A percentile compares a stretch with the other conserved stretches of the same genome.
phyloP scores from a whole-genome alignment of 2,888 invertebrate species.

The Cheilosia vernalis region DNA sequence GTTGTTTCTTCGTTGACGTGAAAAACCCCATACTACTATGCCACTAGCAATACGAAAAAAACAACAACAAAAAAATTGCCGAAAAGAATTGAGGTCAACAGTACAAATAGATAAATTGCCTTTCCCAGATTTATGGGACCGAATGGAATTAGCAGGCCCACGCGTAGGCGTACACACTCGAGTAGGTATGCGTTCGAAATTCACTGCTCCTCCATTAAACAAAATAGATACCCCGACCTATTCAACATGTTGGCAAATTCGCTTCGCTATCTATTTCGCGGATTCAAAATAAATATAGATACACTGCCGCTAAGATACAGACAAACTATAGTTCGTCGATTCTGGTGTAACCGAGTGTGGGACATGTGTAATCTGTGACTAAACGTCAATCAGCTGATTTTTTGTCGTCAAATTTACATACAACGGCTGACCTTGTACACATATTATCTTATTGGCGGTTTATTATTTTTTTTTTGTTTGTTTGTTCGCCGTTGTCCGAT shows the following conservation, averaged over 20 bases:
- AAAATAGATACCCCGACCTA: constrained; percentile 39
- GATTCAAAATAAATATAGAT: constrained; percentile 6
- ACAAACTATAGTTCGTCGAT: constrained; percentile 21
- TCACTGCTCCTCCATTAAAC: constrained; percentile 21
- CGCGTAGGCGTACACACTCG: constrained; percentile 4
- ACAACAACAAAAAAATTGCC: neutral
- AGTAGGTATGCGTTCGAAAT: constrained; percentile 12
- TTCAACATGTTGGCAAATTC: constrained; percentile 33
- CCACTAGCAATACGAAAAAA: neutral
- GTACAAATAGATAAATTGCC: constrained; percentile 56
- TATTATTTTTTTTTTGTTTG: neutral
- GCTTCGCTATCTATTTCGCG: neutral
- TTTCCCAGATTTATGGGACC: constrained; percentile 41
- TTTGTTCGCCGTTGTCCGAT: neutral
- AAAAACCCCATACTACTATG: neutral
- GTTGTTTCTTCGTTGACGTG: neutral
- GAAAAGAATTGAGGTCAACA: constrained; percentile 50
- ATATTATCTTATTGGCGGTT: constrained; percentile 24
- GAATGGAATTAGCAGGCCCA: constrained; percentile 26
- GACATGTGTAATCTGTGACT: constrained; percentile 29
- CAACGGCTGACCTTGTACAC: constrained; percentile 44
- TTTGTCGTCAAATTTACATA: constrained; percentile 36
- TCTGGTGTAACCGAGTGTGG: constrained; percentile 14
- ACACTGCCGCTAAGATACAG: too few relatives aligned
- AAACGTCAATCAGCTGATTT: constrained; percentile 48